Percentiles rank a stretch among this genome's conserved stretches.
phyloP scores from a whole-genome alignment of 2,113 vertebrate species.

The Cyprinodon brontotheroides region DNA sequence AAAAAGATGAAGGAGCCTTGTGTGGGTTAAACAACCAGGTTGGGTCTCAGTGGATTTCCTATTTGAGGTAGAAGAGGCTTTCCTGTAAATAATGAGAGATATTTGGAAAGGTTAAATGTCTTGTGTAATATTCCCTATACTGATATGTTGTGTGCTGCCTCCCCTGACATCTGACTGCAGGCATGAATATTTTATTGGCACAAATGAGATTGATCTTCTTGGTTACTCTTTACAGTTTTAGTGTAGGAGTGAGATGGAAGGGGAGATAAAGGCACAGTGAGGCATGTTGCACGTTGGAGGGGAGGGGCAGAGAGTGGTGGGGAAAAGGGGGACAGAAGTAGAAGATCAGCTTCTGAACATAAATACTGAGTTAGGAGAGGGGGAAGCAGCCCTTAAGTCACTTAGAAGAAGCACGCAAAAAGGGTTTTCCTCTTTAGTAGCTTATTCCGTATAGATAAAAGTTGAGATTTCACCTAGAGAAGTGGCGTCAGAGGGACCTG shows the following conservation, averaged over 20 bases:
- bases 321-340: constrained; percentile 43
- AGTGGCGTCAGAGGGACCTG: constrained; percentile 71
- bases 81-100: neutral
- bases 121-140: constrained; percentile 34
- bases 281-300: constrained; percentile 27
- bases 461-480: constrained; percentile 74
- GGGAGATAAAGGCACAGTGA: constrained; percentile 33
- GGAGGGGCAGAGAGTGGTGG: constrained; percentile 41
- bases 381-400: constrained; percentile 74
- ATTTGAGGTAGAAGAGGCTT: neutral
- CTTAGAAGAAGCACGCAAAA: constrained; percentile 71
- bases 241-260: constrained; percentile 39
- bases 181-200: constrained; percentile 73
- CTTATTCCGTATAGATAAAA: constrained; percentile 76
- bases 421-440: constrained; percentile 81
- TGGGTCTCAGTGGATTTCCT: neutral
- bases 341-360: constrained; percentile 59
- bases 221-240: constrained; percentile 50
- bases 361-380: constrained; percentile 52
- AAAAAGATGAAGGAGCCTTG: neutral
- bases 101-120: neutral
- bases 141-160: constrained; percentile 52
- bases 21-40: constrained; percentile 22
- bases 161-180: constrained; percentile 45
- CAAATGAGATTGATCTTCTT: constrained; percentile 71